phyloP scores from a whole-genome alignment of 2,113 vertebrate species.

The Poeciliopsis occidentalis region DNA sequence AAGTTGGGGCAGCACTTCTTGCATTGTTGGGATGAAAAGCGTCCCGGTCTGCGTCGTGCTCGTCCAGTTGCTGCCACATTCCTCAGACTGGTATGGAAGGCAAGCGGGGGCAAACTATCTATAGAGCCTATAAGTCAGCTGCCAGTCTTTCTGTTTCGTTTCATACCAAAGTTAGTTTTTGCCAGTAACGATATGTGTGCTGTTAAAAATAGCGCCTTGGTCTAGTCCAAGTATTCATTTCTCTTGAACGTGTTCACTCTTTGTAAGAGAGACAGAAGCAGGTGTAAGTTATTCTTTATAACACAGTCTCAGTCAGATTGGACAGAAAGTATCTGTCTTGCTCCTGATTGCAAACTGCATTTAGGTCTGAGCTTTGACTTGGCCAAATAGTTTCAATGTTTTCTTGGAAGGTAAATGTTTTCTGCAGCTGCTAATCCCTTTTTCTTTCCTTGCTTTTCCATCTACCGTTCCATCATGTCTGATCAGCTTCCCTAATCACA shows the following conservation, averaged over 20 bases:
- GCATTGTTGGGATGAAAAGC: neutral
- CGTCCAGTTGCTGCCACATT: slow-evolving; percentile 73
- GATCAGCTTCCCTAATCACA: neutral
- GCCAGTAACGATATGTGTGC: neutral
- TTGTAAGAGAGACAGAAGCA: neutral
- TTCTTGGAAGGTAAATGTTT: neutral
- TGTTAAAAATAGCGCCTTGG: neutral
- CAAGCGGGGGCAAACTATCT: slow-evolving; percentile 38
- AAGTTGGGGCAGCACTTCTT: neutral
- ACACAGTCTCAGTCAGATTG: too few relatives aligned
- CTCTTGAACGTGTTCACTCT: neutral
- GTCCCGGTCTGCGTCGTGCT: slow-evolving; percentile 72
- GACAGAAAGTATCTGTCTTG: too few relatives aligned
- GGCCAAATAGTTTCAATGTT: too few relatives aligned
- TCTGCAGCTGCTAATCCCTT: neutral
- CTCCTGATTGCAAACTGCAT: too few relatives aligned
- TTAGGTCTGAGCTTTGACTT: too few relatives aligned
- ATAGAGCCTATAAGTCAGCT: slow-evolving; percentile 34
- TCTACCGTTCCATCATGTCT: neutral
- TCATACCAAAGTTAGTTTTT: neutral
- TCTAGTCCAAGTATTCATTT: neutral
- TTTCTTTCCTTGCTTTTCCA: neutral
- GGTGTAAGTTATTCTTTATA: too few relatives aligned
- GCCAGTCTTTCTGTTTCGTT: neutral
- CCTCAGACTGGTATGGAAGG: slow-evolving; percentile 57